phyloP scores from a whole-genome alignment of 2,888 invertebrate species.

The Agrilus biguttatus region DNA sequence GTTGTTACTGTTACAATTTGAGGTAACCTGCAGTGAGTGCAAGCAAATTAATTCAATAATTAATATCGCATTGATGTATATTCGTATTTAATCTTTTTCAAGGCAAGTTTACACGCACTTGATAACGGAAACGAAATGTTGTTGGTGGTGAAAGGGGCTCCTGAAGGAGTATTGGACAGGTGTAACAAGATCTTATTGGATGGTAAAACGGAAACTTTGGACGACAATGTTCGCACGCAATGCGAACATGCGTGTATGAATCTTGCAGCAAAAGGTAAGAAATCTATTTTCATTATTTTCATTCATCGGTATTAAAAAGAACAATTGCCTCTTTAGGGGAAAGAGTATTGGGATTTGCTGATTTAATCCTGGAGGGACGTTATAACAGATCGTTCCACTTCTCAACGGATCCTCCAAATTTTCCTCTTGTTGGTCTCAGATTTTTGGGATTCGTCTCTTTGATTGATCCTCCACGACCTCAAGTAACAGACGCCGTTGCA shows the following conservation, averaged over 20 bases:
- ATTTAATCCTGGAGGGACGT: slow-evolving; percentile 39
- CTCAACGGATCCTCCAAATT: slow-evolving; percentile 49
- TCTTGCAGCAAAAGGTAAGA: slow-evolving; percentile 41
- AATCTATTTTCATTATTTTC: not conserved
- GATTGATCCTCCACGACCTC: slow-evolving; percentile 51
- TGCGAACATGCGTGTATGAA: slow-evolving; percentile 60
- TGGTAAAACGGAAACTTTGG: slow-evolving; percentile 39
- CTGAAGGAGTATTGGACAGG: slow-evolving; percentile 53
- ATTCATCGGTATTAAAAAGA: too few relatives aligned
- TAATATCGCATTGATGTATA: too few relatives aligned
- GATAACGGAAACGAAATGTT: slow-evolving; percentile 35
- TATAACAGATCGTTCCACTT: slow-evolving; percentile 43
- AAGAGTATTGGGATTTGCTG: slow-evolving; percentile 75
- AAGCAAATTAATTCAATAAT: too few relatives aligned
- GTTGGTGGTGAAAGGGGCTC: slow-evolving; percentile 64
- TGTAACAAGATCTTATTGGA: slow-evolving; percentile 46
- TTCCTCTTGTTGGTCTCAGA: slow-evolving; percentile 48
- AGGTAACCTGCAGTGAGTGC: too few relatives aligned
- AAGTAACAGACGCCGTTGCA: slow-evolving; percentile 49
- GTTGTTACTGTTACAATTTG: too few relatives aligned
- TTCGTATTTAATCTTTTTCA: slow-evolving; percentile 1
- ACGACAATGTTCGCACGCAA: slow-evolving; percentile 36
- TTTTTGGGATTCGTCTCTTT: slow-evolving; percentile 50
- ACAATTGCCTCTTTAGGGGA: slow-evolving; percentile 46
- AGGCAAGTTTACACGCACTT: slow-evolving; percentile 48